phyloP scores from a whole-genome alignment of 2,888 invertebrate genomes.

The Lomographa bimaculata region DNA sequence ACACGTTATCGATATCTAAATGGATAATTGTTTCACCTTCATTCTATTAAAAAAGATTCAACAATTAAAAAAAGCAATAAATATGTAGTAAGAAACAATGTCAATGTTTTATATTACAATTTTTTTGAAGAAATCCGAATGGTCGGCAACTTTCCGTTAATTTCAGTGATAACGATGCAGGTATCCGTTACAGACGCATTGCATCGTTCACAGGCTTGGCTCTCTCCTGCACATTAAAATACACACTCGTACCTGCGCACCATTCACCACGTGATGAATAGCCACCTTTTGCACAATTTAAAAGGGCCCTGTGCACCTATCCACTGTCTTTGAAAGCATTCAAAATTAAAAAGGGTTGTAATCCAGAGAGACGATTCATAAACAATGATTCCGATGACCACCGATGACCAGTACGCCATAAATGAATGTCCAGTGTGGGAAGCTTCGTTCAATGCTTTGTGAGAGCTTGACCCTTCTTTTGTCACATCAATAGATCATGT shows the following conservation, averaged over 20 bases:
- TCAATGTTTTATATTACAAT: too few relatives aligned
- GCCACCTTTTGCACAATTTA: slow-evolving; percentile 55
- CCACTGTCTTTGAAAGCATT: slow-evolving; percentile 62
- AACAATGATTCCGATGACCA: slow-evolving; percentile 73
- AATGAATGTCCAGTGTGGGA: slow-evolving; percentile 78
- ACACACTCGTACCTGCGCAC: slow-evolving; percentile 23
- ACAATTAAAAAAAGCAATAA: too few relatives aligned
- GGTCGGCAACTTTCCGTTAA: too few relatives aligned
- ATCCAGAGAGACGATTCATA: slow-evolving; percentile 62
- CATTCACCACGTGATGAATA: slow-evolving; percentile 43
- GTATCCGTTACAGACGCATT: slow-evolving; percentile 27
- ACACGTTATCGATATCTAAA: too few relatives aligned
- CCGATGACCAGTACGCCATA: slow-evolving; percentile 71
- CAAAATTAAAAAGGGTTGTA: slow-evolving; percentile 63
- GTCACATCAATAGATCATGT: slow-evolving; percentile 53
- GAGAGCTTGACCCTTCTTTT: slow-evolving; percentile 70
- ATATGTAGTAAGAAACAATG: too few relatives aligned
- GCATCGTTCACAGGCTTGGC: slow-evolving; percentile 32
- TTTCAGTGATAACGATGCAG: slow-evolving; percentile 26
- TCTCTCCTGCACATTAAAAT: slow-evolving; percentile 22
- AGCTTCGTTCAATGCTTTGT: slow-evolving; percentile 60
- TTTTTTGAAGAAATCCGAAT: too few relatives aligned
- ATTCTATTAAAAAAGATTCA: too few relatives aligned
- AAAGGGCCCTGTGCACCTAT: slow-evolving; percentile 64
- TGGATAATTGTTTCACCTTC: too few relatives aligned